Evolutionary conservation across 2,113 vertebrate genomes (phyloP), one percentile per base, ranked within the genome.

Genomic region (Daphoenositta chrysoptera): DNA sequence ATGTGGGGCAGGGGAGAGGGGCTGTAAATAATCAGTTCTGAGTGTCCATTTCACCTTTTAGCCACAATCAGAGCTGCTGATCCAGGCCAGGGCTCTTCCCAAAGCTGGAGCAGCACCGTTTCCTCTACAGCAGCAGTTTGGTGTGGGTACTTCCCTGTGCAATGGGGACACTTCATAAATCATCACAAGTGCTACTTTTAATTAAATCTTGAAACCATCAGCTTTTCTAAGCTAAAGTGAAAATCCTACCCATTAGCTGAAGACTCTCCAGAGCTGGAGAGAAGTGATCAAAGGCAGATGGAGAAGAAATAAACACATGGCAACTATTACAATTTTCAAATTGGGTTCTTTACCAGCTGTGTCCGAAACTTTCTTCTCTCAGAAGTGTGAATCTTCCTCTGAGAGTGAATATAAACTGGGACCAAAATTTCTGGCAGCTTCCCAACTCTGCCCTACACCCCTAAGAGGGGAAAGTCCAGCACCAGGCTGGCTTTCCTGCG

Each of bases 251-350:
- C 65, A 35, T 77, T 79, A 72, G 31, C 1, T 80, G 86, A 83
- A 83, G 68, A n/a, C 40, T 92, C 83, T 83, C 45, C 72, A 93
- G 66, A 71, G 66, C 45, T 48, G 11, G 42, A 84, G 81, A 81
- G 31, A 84, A 87, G 26, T 15, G 33, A 81, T 73, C 78, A 65
- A 80, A 92, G 30, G 76, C 71, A 91, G 37, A 30, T 30, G 45
- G 79, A 86, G 76, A 78, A 70, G 79, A 56, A 75, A 83, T 11
- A 47, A 79, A 57, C 39, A 64, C 30, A 63, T 26, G 33, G 58
- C 15, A 21, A n/a, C 71, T 26, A 69, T 64, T 65, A 37, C 28
- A 7, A 58, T 60, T 61, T 83, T 57, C 35, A 47, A 65, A 65
- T 53, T 65, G 33, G 2, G 9, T 54, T 63, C 44, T 83, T 84